Percentiles rank a stretch among this genome's conserved stretches.
These are phyloP conservation scores for Acanthosepion lycidas DNA, from an alignment of 2,888 invertebrate species.

Conservation along the genomic window DNA sequence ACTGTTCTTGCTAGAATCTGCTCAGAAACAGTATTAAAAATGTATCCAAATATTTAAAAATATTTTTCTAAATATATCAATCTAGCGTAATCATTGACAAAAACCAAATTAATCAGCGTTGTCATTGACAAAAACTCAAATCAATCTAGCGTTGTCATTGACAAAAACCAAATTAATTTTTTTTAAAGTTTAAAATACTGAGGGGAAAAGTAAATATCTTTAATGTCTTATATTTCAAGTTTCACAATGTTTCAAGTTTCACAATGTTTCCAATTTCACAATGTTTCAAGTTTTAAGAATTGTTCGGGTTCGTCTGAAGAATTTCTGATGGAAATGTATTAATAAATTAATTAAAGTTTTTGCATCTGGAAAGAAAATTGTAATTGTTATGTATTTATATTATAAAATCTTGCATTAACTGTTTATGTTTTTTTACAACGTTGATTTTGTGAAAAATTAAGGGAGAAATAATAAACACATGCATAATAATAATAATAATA, in stretches of 20 bases:
- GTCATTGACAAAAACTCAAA: too few species aligned
- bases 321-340: background rate
- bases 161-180: too few species aligned
- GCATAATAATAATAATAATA: background rate
- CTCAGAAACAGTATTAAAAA: too few species aligned
- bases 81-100: too few species aligned
- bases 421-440: background rate
- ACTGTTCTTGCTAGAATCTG: too few species aligned
- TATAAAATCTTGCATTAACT: background rate
- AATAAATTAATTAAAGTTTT: background rate
- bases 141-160: too few species aligned
- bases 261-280: background rate
- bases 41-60: too few species aligned
- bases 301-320: background rate
- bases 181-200: too few species aligned
- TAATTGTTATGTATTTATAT: background rate
- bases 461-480: background rate
- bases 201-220: too few species aligned
- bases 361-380: background rate
- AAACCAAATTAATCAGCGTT: too few species aligned
- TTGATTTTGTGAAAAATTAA: background rate
- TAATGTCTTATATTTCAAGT: background rate
- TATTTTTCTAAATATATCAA: too few species aligned
- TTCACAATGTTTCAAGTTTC: background rate
- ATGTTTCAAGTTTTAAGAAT: background rate